Conservation (phyloP, 2,888 invertebrate species). For the Ecdyonurus torrentis region DNA sequence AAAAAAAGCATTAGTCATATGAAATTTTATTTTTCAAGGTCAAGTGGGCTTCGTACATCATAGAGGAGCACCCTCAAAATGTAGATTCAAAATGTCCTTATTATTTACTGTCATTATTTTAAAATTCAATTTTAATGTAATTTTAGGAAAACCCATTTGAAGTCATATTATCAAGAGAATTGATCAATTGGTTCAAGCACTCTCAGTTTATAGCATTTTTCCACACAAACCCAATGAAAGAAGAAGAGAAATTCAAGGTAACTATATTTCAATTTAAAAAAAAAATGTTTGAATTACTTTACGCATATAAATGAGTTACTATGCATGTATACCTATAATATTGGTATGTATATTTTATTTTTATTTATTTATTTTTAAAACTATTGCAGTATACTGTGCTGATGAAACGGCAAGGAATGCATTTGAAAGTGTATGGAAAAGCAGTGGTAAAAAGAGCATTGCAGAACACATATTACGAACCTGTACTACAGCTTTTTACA, state of each 20-base stretch:
- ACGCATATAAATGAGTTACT: too few species aligned
- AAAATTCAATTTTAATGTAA: too few species aligned
- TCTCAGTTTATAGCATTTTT: constrained; percentile 55
- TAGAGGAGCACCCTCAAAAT: too few species aligned
- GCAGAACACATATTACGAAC: constrained; percentile 46
- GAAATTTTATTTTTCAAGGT: too few species aligned
- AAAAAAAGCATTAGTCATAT: too few species aligned
- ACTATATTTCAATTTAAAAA: too few species aligned
- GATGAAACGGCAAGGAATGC: constrained; percentile 19
- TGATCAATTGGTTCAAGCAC: constrained; percentile 47
- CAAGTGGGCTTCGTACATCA: too few species aligned
- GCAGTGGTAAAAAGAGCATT: constrained; percentile 49
- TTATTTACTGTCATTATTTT: too few species aligned
- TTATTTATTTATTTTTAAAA: neutral
- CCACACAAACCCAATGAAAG: constrained; percentile 52
- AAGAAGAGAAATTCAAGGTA: constrained; percentile 45
- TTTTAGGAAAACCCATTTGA: constrained; percentile 48
- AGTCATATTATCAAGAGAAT: constrained; percentile 51
- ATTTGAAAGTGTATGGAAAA: constrained; percentile 45
- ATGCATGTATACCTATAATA: too few species aligned
- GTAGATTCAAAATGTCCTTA: too few species aligned
- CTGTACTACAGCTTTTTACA: constrained; percentile 43
- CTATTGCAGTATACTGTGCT: neutral
- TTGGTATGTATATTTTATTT: too few species aligned
- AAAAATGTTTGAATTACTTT: too few species aligned